Evolutionary conservation across 2,888 invertebrate species (phyloP), one percentile per base, ranked within the genome.

Genomic region (Erannis defoliaria): DNA sequence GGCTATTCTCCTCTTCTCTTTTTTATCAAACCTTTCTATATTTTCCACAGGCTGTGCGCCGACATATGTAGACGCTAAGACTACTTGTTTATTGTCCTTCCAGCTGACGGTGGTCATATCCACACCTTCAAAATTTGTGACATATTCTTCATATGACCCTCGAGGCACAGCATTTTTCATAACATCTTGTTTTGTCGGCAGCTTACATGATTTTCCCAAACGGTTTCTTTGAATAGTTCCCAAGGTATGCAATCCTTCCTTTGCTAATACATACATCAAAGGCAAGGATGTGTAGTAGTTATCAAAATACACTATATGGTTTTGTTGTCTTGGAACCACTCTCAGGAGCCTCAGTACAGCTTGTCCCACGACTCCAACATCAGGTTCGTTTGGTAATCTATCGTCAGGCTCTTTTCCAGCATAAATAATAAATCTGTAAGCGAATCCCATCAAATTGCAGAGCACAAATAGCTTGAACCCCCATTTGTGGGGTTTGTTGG

Each of bases 221-320:
- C 64, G 62, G 56, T 68, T 67, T 68, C 62, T 8, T 62, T 68
- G 68, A 5, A 68, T 64, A 49, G 66, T 67, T 31, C 64, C 63
- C 10, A 70, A 45, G 33, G 61, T 38, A 1, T 65, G 49, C n/a
- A 64, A 60, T 29, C 65, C 42, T 42, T 42, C 3, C 12, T 42
- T 8, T 1, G 21, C 19, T 5, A 40, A 6, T 19, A 19, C 10
- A 63, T 64, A 48, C 63, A 78, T 60, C 58, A 80, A 68, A 66
- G 77, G 75, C 71, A 78, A 66, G 49, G 70, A 74, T 23, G 75
- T 77, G 64, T 77, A 77, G 69, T 71, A 77, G 71, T 77, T 78
- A 67, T 76, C 74, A 68, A 80, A 78, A 66, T 73, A 77, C 65
- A 68, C 68, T 37, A 70, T 71, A 26, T 70, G 66, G 55, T 70